Conservation (phyloP, 1,140 invertebrate genomes). For the Procambarus clarkii region DNA sequence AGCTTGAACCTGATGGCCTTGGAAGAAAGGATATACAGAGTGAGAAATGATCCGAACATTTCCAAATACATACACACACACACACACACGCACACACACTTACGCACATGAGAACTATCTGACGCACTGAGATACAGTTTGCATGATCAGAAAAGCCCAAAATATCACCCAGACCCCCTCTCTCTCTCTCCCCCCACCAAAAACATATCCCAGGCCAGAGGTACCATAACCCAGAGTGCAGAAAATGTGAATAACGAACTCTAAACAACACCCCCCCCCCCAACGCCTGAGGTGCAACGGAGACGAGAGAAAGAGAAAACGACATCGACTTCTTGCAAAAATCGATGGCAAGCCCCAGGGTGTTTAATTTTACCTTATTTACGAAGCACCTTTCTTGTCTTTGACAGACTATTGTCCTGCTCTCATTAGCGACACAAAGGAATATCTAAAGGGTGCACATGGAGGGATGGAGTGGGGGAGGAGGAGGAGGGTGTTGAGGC, state of each 20-base stretch:
- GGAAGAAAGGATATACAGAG: too few species aligned
- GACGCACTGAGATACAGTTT: too few species aligned
- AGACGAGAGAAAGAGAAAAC: conserved; percentile 56
- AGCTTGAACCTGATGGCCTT: too few species aligned
- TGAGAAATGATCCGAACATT: too few species aligned
- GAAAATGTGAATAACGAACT: conserved; percentile 14
- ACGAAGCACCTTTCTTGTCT: conserved; percentile 66
- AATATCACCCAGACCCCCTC: too few species aligned
- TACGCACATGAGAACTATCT: too few species aligned
- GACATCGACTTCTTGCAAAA: conserved; percentile 57
- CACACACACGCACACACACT: too few species aligned
- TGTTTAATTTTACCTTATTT: conserved; percentile 70
- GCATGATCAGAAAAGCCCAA: too few species aligned
- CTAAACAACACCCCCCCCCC: too few species aligned
- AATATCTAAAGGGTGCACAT: conserved; percentile 61
- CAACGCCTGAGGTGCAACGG: conserved; percentile 4
- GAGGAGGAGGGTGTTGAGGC: background rate
- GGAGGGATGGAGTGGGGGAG: conserved; percentile 12
- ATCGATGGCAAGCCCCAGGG: conserved; percentile 48
- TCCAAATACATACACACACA: too few species aligned
- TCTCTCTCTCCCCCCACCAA: too few species aligned
- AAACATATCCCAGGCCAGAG: too few species aligned
- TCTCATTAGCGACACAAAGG: conserved; percentile 64
- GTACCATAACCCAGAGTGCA: background rate
- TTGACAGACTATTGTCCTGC: conserved; percentile 66